phyloP scores from a whole-genome alignment of 2,113 vertebrate genomes.

The Noturus placidus region DNA sequence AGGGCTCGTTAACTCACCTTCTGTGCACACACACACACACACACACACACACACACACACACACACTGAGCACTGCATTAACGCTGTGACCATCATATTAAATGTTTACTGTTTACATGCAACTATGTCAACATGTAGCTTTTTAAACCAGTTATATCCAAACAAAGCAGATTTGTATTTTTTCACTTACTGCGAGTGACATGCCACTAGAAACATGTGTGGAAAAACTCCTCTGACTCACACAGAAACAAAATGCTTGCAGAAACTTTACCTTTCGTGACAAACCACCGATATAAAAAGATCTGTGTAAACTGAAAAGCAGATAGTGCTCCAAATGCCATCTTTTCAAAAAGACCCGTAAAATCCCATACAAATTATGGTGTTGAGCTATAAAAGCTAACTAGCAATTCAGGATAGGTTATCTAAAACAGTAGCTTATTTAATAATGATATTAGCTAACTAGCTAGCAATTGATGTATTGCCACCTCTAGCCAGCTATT shows the following conservation, averaged over 20 bases:
- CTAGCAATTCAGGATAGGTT: neutral
- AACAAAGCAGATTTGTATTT: neutral
- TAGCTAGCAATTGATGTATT: neutral
- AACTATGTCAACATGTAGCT: neutral
- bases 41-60: slow-evolving; percentile 20
- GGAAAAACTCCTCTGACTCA: neutral
- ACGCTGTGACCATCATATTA: neutral
- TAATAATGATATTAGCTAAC: neutral
- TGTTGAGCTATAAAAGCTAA: neutral
- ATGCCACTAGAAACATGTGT: neutral
- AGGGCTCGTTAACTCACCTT: slow-evolving; percentile 37
- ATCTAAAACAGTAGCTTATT: neutral
- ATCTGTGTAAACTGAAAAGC: neutral
- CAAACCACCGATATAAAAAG: neutral
- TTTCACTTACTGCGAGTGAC: neutral
- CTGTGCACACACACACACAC: neutral
- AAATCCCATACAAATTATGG: neutral
- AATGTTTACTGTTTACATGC: neutral
- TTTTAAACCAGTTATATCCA: neutral
- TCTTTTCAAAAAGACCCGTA: neutral
- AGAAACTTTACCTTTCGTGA: neutral
- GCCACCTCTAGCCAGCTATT: neutral
- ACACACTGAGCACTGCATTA: neutral
- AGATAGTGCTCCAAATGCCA: neutral
- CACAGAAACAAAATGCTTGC: neutral